Evolutionary conservation across 1,140 invertebrate genomes (phyloP).

Genomic region (Protaetia brevitarsis): DNA sequence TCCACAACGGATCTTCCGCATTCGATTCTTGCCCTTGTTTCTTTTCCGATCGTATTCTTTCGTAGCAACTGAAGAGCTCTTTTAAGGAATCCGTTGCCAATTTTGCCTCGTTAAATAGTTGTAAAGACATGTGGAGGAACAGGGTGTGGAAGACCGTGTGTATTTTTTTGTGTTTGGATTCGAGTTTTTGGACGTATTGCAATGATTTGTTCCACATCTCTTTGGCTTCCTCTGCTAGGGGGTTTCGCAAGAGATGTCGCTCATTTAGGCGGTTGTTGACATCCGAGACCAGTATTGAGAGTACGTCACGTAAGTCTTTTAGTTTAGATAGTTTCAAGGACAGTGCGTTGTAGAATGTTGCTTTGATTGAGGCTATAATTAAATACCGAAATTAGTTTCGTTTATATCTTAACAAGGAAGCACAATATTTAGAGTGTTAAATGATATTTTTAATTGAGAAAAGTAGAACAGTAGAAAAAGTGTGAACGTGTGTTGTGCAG

Average conservation of each 20-base stretch:
- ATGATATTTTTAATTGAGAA: no score
- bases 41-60: constrained; percentile 56
- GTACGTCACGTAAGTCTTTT: constrained; percentile 55
- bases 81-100: constrained; percentile 63
- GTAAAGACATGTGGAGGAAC: constrained; percentile 67
- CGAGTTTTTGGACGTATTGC: constrained; percentile 50
- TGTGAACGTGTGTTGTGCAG: no score
- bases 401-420: no score
- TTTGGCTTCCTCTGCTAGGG: constrained; percentile 54
- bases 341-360: constrained; percentile 62
- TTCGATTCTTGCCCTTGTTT: constrained; percentile 43
- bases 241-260: constrained; percentile 45
- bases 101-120: constrained; percentile 66
- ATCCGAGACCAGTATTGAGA: constrained; percentile 56
- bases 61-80: constrained; percentile 67
- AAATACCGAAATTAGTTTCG: background rate
- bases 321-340: constrained; percentile 62
- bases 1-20: constrained; percentile 67
- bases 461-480: no score
- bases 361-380: constrained; percentile 52
- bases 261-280: constrained; percentile 48
- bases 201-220: constrained; percentile 62
- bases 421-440: no score
- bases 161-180: constrained; percentile 43
- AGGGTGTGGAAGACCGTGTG: constrained; percentile 61